Percentiles rank a stretch among this genome's conserved stretches.
Conservation (phyloP, 2,113 vertebrate genomes). For the Siniperca chuatsi region DNA sequence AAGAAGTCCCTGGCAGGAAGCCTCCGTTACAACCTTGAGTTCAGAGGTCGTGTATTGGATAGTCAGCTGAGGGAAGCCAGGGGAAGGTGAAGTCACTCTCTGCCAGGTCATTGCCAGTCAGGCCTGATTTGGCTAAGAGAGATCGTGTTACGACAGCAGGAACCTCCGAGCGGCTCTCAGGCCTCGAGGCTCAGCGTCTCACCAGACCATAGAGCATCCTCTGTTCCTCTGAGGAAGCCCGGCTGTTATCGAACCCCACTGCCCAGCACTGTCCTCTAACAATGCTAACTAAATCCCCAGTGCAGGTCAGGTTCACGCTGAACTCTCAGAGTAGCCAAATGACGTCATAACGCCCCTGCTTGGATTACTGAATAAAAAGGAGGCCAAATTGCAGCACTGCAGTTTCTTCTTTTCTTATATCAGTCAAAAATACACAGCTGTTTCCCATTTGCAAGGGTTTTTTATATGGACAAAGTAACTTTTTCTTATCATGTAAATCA, state of each 20-base stretch:
- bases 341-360: slow-evolving; percentile 33
- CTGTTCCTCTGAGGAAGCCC: slow-evolving; percentile 73
- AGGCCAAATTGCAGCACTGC: background rate
- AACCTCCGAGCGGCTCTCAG: slow-evolving; percentile 60
- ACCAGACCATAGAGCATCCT: slow-evolving; percentile 74
- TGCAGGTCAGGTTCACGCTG: slow-evolving; percentile 67
- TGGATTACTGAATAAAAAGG: slow-evolving; percentile 42
- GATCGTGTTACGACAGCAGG: slow-evolving; percentile 71
- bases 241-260: slow-evolving; percentile 69
- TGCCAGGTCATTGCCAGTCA: slow-evolving; percentile 65
- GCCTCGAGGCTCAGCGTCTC: slow-evolving; percentile 53
- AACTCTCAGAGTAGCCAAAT: slow-evolving; percentile 55
- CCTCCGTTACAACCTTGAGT: slow-evolving; percentile 56
- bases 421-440: background rate
- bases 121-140: slow-evolving; percentile 40
- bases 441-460: background rate
- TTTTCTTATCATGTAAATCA: background rate
- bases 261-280: slow-evolving; percentile 60
- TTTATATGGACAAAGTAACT: background rate
- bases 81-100: slow-evolving; percentile 57
- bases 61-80: slow-evolving; percentile 67
- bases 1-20: slow-evolving; percentile 66
- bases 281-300: slow-evolving; percentile 68
- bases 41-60: slow-evolving; percentile 65
- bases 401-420: background rate